Evolutionary conservation across 2,888 invertebrate species (phyloP).

Genomic region (Microplitis deprimator): DNA sequence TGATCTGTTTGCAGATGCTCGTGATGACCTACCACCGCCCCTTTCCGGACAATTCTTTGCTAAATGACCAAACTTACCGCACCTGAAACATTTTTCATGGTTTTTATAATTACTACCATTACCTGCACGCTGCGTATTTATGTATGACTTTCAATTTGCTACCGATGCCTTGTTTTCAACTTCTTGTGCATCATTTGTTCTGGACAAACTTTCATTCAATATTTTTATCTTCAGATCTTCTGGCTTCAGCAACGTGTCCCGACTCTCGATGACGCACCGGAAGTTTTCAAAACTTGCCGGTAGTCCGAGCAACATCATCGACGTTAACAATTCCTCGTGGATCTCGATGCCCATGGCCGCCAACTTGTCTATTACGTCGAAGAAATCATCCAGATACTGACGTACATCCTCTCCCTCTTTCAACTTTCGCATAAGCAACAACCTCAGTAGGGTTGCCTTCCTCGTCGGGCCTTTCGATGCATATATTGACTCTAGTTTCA

Average conservation of each 20-base stretch:
- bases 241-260: slow-evolving; percentile 37
- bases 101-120: no score
- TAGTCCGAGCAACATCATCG: slow-evolving; percentile 53
- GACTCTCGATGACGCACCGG: slow-evolving; percentile 42
- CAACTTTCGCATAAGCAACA: slow-evolving; percentile 60
- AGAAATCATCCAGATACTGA: slow-evolving; percentile 61
- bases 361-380: slow-evolving; percentile 61
- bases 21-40: no score
- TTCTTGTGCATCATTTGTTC: neutral
- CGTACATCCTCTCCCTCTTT: slow-evolving; percentile 56
- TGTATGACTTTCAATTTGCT: no score
- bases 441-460: slow-evolving; percentile 66
- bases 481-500: slow-evolving; percentile 60
- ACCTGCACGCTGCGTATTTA: no score
- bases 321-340: slow-evolving; percentile 59
- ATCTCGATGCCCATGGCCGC: slow-evolving; percentile 58
- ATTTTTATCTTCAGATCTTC: slow-evolving; percentile 40
- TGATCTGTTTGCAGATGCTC: no score
- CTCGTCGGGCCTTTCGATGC: slow-evolving; percentile 65
- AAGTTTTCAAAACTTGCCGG: slow-evolving; percentile 44
- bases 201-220: slow-evolving; percentile 18
- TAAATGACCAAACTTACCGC: no score
- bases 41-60: no score
- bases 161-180: neutral
- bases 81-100: no score